Evolutionary conservation across 1,140 invertebrate genomes (phyloP).

Genomic region (Psix sp.): DNA sequence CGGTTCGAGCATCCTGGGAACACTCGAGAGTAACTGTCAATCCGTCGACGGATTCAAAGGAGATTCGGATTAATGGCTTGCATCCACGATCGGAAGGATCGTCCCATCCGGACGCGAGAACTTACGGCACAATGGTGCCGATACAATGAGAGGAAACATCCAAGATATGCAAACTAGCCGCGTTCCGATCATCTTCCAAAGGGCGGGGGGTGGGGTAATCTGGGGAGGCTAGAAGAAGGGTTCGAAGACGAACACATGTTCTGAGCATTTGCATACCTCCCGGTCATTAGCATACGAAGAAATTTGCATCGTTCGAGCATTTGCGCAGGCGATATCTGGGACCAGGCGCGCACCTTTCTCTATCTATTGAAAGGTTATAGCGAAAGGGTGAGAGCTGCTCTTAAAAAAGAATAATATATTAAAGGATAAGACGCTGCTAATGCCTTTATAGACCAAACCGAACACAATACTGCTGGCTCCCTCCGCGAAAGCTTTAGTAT

Average conservation of each 20-base stretch:
- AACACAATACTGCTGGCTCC: conserved; percentile 66
- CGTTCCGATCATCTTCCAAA: conserved; percentile 75
- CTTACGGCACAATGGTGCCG: conserved; percentile 67
- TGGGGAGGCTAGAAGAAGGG: conserved; percentile 70
- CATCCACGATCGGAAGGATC: conserved; percentile 68
- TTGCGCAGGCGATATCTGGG: conserved; percentile 62
- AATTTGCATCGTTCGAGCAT: conserved; percentile 75
- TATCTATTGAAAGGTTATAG: conserved; percentile 70
- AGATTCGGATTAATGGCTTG: conserved; percentile 76
- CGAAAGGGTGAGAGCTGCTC: conserved; percentile 55
- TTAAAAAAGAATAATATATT: conserved; percentile 74
- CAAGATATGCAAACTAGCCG: conserved; percentile 75
- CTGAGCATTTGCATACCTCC: conserved; percentile 73
- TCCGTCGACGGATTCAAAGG: conserved; percentile 71
- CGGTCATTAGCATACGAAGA: conserved; percentile 74
- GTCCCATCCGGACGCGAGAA: conserved; percentile 68
- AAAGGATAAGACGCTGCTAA: conserved; percentile 75
- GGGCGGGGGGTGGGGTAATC: conserved; percentile 58
- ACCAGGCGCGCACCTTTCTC: conserved; percentile 44
- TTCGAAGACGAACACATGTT: conserved; percentile 76
- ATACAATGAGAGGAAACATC: conserved; percentile 77
- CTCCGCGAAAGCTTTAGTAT: conserved; percentile 65
- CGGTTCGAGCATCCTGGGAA: conserved; percentile 69
- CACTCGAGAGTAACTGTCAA: conserved; percentile 74
- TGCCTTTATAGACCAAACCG: conserved; percentile 65